Evolutionary conservation across 2,888 invertebrate genomes (phyloP), one percentile per base, ranked within the genome.

Genomic region (Drosophila glabriapex): DNA sequence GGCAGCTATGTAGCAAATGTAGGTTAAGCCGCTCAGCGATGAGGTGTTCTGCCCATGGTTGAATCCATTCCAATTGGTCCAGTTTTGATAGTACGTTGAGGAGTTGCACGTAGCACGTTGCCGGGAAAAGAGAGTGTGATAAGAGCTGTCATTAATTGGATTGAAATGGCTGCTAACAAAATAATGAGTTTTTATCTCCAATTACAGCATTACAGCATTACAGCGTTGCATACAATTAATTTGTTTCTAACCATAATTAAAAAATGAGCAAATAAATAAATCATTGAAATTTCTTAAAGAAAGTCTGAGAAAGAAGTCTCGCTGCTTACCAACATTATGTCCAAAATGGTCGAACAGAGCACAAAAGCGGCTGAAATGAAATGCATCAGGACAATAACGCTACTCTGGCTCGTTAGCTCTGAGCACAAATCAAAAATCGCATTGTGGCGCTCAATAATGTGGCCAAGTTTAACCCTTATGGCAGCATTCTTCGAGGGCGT

Each of bases 281-380:
- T 60, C 28, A 6, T 6, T n/a, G 10, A 4, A 3, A 16, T 22
- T 7, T 9, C 4, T 19, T 6, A 35, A 54, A 35, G 16, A 19
- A 25, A 5, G 14, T 10, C 22, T 3, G 10, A 35, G 0, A 22
- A 9, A 22, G 1, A 22, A 4, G 16, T n/a, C n/a, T n/a, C 9
- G 4, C 29, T 22, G 7, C 14, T 91, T 85, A 93, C 93, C 91
- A 93, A 78, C 89, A 93, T 84, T 69, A 93, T 82, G 82, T 93
- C 89, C 85, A 93, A 85, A 81, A 92, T 85, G 72, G 93, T 92
- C 28, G 89, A 90, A 68, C 93, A 92, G 37, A 93, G 83, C 50
- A 92, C 90, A 74, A 92, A 75, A 35, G 93, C 92, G 49, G 93
- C 92, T 68, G 91, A 93, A 69, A 93, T 85, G 82, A 93, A 93